These are phyloP conservation scores for Stigmatopora argus DNA, from an alignment of 2,113 vertebrate genomes.

Conservation along the genomic window DNA sequence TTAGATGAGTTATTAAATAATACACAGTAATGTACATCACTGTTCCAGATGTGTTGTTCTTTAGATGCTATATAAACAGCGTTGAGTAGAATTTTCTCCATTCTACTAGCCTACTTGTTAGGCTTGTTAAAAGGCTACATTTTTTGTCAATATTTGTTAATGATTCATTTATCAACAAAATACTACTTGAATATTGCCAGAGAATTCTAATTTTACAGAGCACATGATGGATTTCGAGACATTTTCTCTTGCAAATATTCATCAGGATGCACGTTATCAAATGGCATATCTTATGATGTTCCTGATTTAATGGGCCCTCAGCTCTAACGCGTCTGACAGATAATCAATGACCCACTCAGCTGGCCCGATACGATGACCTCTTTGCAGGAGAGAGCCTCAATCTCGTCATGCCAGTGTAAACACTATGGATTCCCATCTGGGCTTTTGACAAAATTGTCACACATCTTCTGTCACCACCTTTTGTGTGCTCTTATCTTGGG, in stretches of 20 bases:
- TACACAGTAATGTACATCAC: neutral
- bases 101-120: no score
- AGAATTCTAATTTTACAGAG: neutral
- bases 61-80: no score
- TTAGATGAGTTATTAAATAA: conserved; percentile 2
- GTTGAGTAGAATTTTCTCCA: no score
- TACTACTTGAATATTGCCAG: neutral
- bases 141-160: no score
- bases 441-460: conserved; percentile 50
- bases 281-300: conserved; percentile 20
- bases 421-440: conserved; percentile 39
- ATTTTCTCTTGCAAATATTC: neutral
- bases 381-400: conserved; percentile 6
- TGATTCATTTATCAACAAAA: neutral
- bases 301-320: conserved; percentile 54
- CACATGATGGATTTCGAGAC: neutral
- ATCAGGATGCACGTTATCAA: conserved; percentile 39
- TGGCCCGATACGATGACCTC: conserved; percentile 46
- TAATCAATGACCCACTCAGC: conserved; percentile 60
- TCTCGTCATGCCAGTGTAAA: conserved; percentile 37
- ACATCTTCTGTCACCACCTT: conserved; percentile 30
- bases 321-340: conserved; percentile 55
- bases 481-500: conserved; percentile 48
- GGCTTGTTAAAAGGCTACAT: no score
- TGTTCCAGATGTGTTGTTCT: no score